Percentiles rank a stretch among this genome's conserved stretches.
These are phyloP conservation scores for Polypterus senegalus DNA, from an alignment of 2,113 vertebrate genomes.

Conservation along the genomic window DNA sequence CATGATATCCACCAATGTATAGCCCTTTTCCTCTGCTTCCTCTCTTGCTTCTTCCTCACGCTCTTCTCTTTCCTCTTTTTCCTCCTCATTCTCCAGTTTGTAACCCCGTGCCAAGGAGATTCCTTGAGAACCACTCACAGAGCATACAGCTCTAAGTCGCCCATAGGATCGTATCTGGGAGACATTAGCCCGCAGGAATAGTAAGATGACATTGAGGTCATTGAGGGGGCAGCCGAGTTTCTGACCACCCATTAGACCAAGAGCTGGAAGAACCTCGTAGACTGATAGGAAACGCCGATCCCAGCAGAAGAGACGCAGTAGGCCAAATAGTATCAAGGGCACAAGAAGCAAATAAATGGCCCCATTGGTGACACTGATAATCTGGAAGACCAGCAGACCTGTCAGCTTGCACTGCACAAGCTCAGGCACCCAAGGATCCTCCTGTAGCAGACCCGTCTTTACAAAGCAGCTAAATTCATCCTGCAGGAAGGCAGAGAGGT, in stretches of 20 bases:
- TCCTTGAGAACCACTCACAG: constrained; percentile 57
- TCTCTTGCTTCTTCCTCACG: constrained; percentile 45
- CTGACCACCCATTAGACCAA: constrained; percentile 70
- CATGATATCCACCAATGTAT: constrained; percentile 89
- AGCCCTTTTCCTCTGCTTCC: constrained; percentile 50
- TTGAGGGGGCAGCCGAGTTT: constrained; percentile 83
- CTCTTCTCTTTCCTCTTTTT: constrained; percentile 44
- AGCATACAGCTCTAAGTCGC: constrained; percentile 66
- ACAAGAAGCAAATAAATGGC: constrained; percentile 64
- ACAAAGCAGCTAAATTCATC: constrained; percentile 90
- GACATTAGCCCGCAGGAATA: constrained; percentile 80
- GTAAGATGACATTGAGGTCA: constrained; percentile 80
- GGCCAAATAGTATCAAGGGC: constrained; percentile 69
- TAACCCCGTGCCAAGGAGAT: constrained; percentile 30
- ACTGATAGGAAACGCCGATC: constrained; percentile 78
- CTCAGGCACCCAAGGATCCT: constrained; percentile 48
- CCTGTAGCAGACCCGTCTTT: constrained; percentile 59
- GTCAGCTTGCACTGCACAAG: constrained; percentile 81
- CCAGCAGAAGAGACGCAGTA: constrained; percentile 79
- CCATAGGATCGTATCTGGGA: constrained; percentile 73
- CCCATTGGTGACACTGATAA: constrained; percentile 66
- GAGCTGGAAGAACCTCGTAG: constrained; percentile 84
- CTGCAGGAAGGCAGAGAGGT: constrained; percentile 72
- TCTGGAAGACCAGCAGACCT: constrained; percentile 73
- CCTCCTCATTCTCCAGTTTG: constrained; percentile 34